Conservation (phyloP, 1,140 invertebrate genomes). For the Scaptomyza graminum region DNA sequence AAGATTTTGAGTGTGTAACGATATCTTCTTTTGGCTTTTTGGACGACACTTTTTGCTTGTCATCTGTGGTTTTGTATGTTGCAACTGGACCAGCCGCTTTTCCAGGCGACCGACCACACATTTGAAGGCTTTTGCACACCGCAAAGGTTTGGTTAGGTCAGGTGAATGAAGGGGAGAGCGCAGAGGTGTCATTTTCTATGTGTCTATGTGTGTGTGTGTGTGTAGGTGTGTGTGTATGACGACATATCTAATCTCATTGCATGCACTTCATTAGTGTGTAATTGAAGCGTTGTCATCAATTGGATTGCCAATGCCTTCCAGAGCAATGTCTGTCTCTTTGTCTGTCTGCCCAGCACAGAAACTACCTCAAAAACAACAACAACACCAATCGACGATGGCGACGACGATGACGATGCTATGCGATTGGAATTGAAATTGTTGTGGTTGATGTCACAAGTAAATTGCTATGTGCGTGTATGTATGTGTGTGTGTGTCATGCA, state of each 20-base stretch:
- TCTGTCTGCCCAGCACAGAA: background rate
- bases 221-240: too few species aligned
- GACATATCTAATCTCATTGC: background rate
- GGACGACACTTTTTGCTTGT: background rate
- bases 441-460: constrained; percentile 2
- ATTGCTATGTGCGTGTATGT: background rate
- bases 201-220: too few species aligned
- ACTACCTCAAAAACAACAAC: background rate
- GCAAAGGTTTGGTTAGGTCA: background rate
- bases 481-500: background rate
- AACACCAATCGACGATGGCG: background rate
- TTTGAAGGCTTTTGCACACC: background rate
- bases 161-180: background rate
- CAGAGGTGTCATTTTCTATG: too few species aligned
- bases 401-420: constrained; percentile 1
- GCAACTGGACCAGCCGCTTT: constrained; percentile 1
- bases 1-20: background rate
- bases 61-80: constrained; percentile 2
- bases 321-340: background rate
- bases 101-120: constrained; percentile 1
- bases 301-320: constrained; percentile 54
- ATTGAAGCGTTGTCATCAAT: constrained; percentile 55
- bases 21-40: background rate
- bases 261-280: constrained; percentile 63
- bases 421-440: constrained; percentile 57